A percentile compares a stretch with the other conserved stretches of the same genome.
These are phyloP conservation scores for Agraylea sexmaculata DNA, from an alignment of 1,140 invertebrate species.

Conservation along the genomic window DNA sequence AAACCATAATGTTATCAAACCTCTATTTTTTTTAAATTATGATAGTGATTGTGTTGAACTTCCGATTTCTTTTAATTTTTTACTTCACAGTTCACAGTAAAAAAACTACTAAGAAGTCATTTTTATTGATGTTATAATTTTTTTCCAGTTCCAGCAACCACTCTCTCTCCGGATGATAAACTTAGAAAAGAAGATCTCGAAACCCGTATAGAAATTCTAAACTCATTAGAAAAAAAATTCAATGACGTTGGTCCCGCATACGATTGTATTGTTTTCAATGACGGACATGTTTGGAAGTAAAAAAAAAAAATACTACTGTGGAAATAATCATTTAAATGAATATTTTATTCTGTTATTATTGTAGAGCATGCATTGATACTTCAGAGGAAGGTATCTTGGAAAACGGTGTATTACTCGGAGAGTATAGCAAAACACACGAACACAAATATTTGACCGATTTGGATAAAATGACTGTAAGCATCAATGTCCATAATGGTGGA, in stretches of 20 bases:
- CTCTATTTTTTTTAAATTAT: slow-evolving; percentile 1
- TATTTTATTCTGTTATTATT: slow-evolving; percentile 22
- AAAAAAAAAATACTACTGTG: too few species aligned
- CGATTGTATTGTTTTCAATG: slow-evolving; percentile 86
- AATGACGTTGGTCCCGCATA: slow-evolving; percentile 77
- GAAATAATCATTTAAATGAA: too few species aligned
- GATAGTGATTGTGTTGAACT: too few species aligned
- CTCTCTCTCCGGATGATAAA: slow-evolving; percentile 59
- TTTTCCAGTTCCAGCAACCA: slow-evolving; percentile 26
- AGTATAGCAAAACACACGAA: slow-evolving; percentile 73
- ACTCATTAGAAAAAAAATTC: slow-evolving; percentile 78
- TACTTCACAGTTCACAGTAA: not conserved
- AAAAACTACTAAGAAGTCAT: slow-evolving; percentile 1
- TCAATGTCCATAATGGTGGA: slow-evolving; percentile 90
- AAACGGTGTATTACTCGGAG: slow-evolving; percentile 65
- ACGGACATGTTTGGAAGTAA: slow-evolving; percentile 36
- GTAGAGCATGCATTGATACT: slow-evolving; percentile 78
- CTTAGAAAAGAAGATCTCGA: slow-evolving; percentile 83
- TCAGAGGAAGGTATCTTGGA: slow-evolving; percentile 70
- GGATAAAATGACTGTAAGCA: slow-evolving; percentile 79
- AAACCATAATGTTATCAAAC: slow-evolving; percentile 8
- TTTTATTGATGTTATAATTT: slow-evolving; percentile 1
- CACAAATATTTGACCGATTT: slow-evolving; percentile 60
- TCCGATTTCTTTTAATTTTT: not conserved
- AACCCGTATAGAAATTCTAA: slow-evolving; percentile 71